Conservation (phyloP, 1,140 invertebrate species). For the Lepidurus couesii region DNA sequence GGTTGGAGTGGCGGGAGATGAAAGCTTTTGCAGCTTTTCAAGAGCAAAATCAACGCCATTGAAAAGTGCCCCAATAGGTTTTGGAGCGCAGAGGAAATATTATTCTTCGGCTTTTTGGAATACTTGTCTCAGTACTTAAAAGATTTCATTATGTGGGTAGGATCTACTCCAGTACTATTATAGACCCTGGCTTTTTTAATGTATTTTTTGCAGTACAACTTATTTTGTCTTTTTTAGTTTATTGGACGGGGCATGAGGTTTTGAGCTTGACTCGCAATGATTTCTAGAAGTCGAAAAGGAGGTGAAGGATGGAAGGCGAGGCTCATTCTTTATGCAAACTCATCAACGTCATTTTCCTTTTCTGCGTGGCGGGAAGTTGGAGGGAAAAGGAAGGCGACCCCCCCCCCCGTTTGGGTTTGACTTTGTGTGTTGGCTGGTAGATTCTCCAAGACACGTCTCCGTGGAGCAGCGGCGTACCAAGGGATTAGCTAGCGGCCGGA, state of each 20-base stretch:
- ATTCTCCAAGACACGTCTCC: slow-evolving; percentile 11
- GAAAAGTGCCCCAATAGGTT: background rate
- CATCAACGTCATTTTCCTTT: slow-evolving; percentile 10
- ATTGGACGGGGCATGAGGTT: background rate
- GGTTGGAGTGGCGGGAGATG: background rate
- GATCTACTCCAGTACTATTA: background rate
- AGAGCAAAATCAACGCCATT: slow-evolving; percentile 3
- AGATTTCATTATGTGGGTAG: background rate
- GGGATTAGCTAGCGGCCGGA: slow-evolving; percentile 15
- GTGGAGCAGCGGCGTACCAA: slow-evolving; percentile 20
- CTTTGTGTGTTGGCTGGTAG: background rate
- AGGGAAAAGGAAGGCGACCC: background rate
- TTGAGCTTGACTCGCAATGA: background rate
- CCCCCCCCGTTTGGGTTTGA: background rate
- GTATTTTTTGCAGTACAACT: too few relatives aligned
- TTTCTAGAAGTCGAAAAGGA: background rate
- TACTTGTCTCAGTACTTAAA: background rate
- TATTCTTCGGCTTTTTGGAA: background rate
- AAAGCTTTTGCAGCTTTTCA: background rate
- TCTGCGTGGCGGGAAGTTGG: background rate
- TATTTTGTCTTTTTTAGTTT: too few relatives aligned
- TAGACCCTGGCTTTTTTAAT: background rate
- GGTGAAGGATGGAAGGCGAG: background rate
- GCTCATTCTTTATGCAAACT: slow-evolving; percentile 13
- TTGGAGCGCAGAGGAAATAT: background rate